phyloP scores from a whole-genome alignment of 2,888 invertebrate genomes.

The Hyposoter didymator region DNA sequence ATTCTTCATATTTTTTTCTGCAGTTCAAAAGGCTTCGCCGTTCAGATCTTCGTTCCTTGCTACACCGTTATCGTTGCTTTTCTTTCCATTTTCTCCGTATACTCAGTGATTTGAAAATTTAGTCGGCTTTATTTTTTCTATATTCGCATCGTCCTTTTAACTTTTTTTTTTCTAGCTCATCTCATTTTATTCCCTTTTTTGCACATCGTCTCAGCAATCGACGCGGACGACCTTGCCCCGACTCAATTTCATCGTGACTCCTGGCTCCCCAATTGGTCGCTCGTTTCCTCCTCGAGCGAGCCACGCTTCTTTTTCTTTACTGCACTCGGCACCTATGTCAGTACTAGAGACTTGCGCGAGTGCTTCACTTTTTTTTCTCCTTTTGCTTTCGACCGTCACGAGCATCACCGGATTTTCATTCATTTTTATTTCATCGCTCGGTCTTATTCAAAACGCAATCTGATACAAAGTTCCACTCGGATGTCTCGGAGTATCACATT shows the following conservation, averaged over 20 bases:
- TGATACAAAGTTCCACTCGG: slow-evolving; percentile 7
- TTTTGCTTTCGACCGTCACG: slow-evolving; percentile 34
- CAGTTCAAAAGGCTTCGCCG: slow-evolving; percentile 20
- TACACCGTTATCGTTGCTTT: slow-evolving; percentile 11
- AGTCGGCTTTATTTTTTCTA: neutral
- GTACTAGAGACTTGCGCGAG: neutral
- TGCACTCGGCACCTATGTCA: neutral
- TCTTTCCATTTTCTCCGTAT: slow-evolving; percentile 9
- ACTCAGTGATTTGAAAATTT: neutral
- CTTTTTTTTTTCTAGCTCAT: slow-evolving; percentile 17
- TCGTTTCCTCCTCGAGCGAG: slow-evolving; percentile 66
- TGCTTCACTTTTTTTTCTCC: slow-evolving; percentile 26
- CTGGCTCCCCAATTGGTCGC: slow-evolving; percentile 64
- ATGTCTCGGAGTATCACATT: slow-evolving; percentile 2
- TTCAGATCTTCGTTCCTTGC: neutral
- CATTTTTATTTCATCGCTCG: slow-evolving; percentile 26
- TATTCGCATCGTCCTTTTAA: neutral
- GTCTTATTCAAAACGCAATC: slow-evolving; percentile 12
- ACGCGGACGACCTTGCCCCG: slow-evolving; percentile 65
- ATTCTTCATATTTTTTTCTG: slow-evolving; percentile 32
- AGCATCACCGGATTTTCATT: slow-evolving; percentile 12
- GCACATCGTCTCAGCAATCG: slow-evolving; percentile 66
- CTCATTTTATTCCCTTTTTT: slow-evolving; percentile 23
- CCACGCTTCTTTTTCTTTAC: slow-evolving; percentile 16
- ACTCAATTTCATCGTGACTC: slow-evolving; percentile 63